A percentile compares a stretch with the other conserved stretches of the same genome.
phyloP scores from a whole-genome alignment of 1,140 invertebrate genomes.

The Teleogryllus occipitalis region DNA sequence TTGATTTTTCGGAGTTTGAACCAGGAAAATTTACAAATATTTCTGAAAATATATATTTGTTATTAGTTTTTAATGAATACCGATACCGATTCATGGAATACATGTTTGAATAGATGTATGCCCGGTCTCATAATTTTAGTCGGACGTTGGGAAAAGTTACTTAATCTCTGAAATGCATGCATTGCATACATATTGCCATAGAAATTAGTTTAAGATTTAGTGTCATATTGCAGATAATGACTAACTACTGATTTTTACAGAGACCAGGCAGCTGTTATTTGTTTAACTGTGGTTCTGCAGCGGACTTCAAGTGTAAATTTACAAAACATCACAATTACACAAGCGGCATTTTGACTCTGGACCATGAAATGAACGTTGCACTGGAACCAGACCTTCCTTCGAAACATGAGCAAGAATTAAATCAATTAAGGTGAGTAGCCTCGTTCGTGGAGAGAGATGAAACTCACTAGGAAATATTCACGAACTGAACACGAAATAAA shows the following conservation, averaged over 20 bases:
- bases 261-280: conserved; percentile 81
- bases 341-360: conserved; percentile 68
- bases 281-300: conserved; percentile 80
- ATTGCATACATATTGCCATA: background rate
- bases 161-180: background rate
- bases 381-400: conserved; percentile 61
- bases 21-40: no score
- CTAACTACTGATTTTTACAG: conserved; percentile 37
- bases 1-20: no score
- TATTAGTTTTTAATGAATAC: no score
- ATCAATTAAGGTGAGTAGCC: conserved; percentile 54
- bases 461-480: no score
- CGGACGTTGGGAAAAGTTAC: background rate
- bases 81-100: no score
- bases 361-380: conserved; percentile 51
- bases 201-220: no score
- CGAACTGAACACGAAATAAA: no score
- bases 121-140: no score
- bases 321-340: conserved; percentile 80
- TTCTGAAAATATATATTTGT: no score
- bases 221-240: background rate
- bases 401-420: conserved; percentile 74
- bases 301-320: conserved; percentile 89
- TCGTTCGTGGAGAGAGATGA: background rate
- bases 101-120: no score